Evolutionary conservation across 2,797 vertebrate genomes (phyloP), one percentile per base, ranked within the genome.

Genomic region (Gymnodraco acuticeps): DNA sequence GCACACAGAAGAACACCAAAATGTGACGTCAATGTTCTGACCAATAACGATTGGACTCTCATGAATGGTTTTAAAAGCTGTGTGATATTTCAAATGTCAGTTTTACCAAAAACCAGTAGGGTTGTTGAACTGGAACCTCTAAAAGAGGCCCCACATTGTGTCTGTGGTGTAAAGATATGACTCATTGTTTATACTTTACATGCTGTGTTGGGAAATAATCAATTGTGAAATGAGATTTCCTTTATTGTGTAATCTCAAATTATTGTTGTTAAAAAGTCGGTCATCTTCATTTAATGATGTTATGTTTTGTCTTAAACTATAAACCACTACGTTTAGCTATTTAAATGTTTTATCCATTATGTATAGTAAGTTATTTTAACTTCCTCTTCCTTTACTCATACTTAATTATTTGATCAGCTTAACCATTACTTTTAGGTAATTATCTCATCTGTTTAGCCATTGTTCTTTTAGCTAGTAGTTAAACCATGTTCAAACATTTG

Each of bases 1-100:
- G 11, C 50, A 51, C 45, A 54, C 20, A 51, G 41, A 48, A 4
- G 9, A 54, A 42, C 27, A 13, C 54, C n/a, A 14, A 61, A 58
- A 27, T 62, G 14, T 51, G 54, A 70, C 56, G n/a, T 50, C 8
- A 16, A 2, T 10, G 12, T 17, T 46, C 6, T 19, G 48, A 65
- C 31, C 60, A 7, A 67, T n/a, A 75, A 45, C 68, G 58, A 58
- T 75, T 14, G 45, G 16, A 23, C 53, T 58, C 14, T 60, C 0
- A 13, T 54, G 4, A 23, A n/a, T 31, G 20, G 3, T 42, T 53
- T 14, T 65, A 66, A 59, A 62, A 16, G 11, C 9, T 33, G n/a
- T 45, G 2, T 45, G 12, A 59, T 56, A 52, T 58, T 43, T 53
- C 4, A 46, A 19, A 56, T 31, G 58, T 48, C 41, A 42, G 54